Conservation (phyloP, 2,888 invertebrate genomes). For the Conchocele bisecta region DNA sequence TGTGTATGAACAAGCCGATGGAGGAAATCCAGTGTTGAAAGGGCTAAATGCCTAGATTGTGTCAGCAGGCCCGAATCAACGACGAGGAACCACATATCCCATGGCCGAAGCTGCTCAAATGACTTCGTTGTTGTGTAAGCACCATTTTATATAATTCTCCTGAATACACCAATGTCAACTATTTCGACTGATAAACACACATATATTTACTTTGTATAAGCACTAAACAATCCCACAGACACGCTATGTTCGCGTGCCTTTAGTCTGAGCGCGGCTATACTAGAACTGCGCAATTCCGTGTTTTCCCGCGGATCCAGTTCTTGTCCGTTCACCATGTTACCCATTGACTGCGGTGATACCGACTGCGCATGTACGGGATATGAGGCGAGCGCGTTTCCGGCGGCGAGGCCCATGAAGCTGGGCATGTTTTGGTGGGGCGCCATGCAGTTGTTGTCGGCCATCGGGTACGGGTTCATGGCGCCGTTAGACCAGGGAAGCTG, state of each 20-base stretch:
- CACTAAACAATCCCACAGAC: conserved; percentile 74
- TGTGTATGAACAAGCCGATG: too few relatives aligned
- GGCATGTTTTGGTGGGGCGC: conserved; percentile 73
- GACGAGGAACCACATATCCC: too few relatives aligned
- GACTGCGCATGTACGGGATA: conserved; percentile 64
- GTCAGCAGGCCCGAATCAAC: too few relatives aligned
- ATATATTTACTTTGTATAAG: conserved; percentile 68
- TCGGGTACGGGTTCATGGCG: conserved; percentile 65
- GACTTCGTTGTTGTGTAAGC: too few relatives aligned
- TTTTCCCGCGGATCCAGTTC: conserved; percentile 64
- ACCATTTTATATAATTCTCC: too few relatives aligned
- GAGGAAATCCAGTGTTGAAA: too few relatives aligned
- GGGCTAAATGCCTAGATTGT: too few relatives aligned
- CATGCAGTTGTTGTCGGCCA: conserved; percentile 74
- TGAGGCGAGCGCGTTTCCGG: conserved; percentile 59
- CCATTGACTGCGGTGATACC: conserved; percentile 44
- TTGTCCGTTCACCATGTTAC: conserved; percentile 37
- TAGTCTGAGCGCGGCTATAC: conserved; percentile 79
- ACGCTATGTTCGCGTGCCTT: conserved; percentile 81
- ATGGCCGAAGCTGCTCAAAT: too few relatives aligned
- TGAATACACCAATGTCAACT: too few relatives aligned
- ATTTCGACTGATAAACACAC: too few relatives aligned
- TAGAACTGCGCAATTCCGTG: conserved; percentile 76
- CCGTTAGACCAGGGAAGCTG: conserved; percentile 67
- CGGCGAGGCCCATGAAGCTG: conserved; percentile 76